Base-by-base conservation (phyloP, 2,888 invertebrate genomes). In the Agrochola litura region DNA sequence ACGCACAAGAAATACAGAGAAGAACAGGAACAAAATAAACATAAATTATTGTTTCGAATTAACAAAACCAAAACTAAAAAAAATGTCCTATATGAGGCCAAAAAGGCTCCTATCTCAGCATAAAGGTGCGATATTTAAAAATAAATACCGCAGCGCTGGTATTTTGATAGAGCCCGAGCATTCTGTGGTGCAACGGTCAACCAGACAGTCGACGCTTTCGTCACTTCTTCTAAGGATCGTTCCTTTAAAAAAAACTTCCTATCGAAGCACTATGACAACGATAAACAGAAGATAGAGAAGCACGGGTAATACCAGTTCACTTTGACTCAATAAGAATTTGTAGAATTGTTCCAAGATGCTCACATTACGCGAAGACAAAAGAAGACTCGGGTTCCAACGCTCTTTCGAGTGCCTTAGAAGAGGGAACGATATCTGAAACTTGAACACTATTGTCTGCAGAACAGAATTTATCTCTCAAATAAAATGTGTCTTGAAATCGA, bases 341-440 rank as follows among this genome's bases (percentile, higher is more conserved):
- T 73, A 69, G 81, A 84, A 82, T 84, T 82, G 79, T 76, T 84
- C 79, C 79, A 79, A 73, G 76, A 83, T 81, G 77, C 70, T 86
- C 84, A 60, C 64, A 70, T 88, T 82, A 83, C 85, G 10, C 30
- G 77, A 56, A 79, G 75, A 88, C 88, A 88, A 88, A 84, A 84
- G 82, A 43, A 63, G 81, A 61, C 72, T 87, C 86, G 66, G 37
- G 71, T 84, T 84, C 70, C 77, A 54, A 25, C 69, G 77, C 66
- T 70, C 69, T 71, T 81, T 72, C 41, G 64, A 81, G 81, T 72
- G 74, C 75, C 80, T 84, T 46, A 77, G 72, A 46, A 41, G 72
- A 69, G 69, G 41, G 69, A 71, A 70, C 70, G 74, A 77, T 76
- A 83, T 73, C 73, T 76, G 72, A 77, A 80, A 79, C 77, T 73